Conservation (phyloP, 1,140 invertebrate species). For the Stenopsyche tienmushanensis region DNA sequence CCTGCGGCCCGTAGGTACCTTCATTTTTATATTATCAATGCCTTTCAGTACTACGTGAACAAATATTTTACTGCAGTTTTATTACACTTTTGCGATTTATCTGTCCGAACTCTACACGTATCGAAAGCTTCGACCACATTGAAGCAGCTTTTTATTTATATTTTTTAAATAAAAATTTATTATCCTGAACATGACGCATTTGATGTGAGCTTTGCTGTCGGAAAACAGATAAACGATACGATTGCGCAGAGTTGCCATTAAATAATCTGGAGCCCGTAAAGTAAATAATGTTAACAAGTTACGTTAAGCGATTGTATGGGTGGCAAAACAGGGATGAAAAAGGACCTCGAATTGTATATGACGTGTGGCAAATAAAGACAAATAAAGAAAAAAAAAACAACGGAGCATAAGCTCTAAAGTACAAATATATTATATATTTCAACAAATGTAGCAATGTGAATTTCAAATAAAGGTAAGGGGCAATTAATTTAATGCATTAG, state of each 20-base stretch:
- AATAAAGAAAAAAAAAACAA: not conserved
- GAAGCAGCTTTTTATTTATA: not conserved
- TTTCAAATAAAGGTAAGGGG: not conserved
- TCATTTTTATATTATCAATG: too few species aligned
- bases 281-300: too few species aligned
- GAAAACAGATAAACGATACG: not conserved
- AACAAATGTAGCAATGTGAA: not conserved
- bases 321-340: not conserved
- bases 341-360: not conserved
- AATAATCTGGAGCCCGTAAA: not conserved
- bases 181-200: not conserved
- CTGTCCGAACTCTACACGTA: not conserved
- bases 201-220: not conserved
- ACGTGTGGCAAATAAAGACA: not conserved
- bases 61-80: slow-evolving; percentile 19
- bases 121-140: not conserved
- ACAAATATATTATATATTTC: not conserved
- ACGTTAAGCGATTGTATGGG: not conserved
- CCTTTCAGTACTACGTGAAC: not conserved
- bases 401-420: not conserved
- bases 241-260: not conserved
- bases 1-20: too few species aligned
- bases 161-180: not conserved
- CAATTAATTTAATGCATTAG: slow-evolving; percentile 22
- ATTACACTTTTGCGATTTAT: slow-evolving; percentile 24